A percentile compares a stretch with the other conserved stretches of the same genome.
Conservation (phyloP, 2,888 invertebrate genomes). For the Myopa testacea region DNA sequence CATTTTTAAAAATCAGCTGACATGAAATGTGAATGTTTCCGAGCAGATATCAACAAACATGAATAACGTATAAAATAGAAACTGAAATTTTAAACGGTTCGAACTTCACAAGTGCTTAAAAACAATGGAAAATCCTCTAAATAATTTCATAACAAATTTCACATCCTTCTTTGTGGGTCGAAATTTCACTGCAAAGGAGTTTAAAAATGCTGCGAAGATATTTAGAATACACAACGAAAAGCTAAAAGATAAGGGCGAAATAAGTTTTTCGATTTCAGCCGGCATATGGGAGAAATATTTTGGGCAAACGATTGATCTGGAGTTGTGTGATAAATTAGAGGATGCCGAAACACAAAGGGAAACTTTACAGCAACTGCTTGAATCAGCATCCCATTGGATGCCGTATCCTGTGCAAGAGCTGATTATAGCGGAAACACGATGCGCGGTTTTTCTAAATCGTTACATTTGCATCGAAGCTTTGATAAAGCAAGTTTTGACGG, state of each 20-base stretch:
- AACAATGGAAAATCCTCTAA: constrained; percentile 44
- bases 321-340: constrained; percentile 38
- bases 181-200: not conserved
- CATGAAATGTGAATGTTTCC: no score
- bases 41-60: no score
- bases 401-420: constrained; percentile 51
- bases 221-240: constrained; percentile 74
- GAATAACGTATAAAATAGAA: no score
- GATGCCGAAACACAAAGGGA: constrained; percentile 31
- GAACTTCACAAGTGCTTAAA: no score
- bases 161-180: constrained; percentile 35
- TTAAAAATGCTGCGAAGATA: constrained; percentile 51
- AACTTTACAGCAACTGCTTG: constrained; percentile 44
- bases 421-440: constrained; percentile 52
- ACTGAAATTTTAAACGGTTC: no score
- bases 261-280: constrained; percentile 73
- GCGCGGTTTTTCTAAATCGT: constrained; percentile 54
- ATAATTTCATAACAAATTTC: constrained; percentile 42
- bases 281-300: constrained; percentile 72
- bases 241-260: constrained; percentile 73
- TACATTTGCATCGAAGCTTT: constrained; percentile 46
- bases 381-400: constrained; percentile 51
- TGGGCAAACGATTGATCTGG: constrained; percentile 28
- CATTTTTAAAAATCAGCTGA: no score
- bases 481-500: constrained; percentile 49